A percentile compares a stretch with the other conserved stretches of the same genome.
Evolutionary conservation across 2,888 invertebrate species (phyloP).

Genomic region (Drosophila borealis): DNA sequence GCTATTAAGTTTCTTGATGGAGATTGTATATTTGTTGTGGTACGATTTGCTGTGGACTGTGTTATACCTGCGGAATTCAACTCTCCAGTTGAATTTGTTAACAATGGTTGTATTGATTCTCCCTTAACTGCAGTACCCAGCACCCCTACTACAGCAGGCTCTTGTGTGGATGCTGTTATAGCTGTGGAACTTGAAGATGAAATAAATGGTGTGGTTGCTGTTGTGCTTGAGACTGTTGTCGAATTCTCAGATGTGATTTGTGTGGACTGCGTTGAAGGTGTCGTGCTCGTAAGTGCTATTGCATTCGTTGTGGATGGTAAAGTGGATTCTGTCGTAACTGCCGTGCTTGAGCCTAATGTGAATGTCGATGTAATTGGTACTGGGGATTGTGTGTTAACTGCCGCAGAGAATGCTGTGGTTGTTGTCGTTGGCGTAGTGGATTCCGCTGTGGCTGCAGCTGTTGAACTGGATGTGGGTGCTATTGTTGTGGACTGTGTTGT

Average conservation of each 20-base stretch:
- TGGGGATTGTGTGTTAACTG: not conserved
- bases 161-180: not conserved
- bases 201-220: not conserved
- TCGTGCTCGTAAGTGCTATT: not conserved
- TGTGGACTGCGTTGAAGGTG: not conserved
- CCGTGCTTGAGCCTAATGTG: not conserved
- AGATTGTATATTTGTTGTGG: no score
- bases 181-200: not conserved
- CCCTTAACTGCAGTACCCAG: no score
- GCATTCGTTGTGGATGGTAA: not conserved
- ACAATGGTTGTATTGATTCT: no score
- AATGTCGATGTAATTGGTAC: not conserved
- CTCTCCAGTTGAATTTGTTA: no score
- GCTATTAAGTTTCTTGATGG: no score
- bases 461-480: not conserved
- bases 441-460: slow-evolving; percentile 1
- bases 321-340: not conserved
- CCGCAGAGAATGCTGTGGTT: not conserved
- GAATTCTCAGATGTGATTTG: not conserved
- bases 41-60: no score
- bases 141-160: not conserved
- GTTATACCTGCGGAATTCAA: not conserved
- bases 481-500: not conserved
- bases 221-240: not conserved
- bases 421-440: slow-evolving; percentile 1